Evolutionary conservation across 2,113 vertebrate genomes (phyloP).

Genomic region (Platichthys stellatus): DNA sequence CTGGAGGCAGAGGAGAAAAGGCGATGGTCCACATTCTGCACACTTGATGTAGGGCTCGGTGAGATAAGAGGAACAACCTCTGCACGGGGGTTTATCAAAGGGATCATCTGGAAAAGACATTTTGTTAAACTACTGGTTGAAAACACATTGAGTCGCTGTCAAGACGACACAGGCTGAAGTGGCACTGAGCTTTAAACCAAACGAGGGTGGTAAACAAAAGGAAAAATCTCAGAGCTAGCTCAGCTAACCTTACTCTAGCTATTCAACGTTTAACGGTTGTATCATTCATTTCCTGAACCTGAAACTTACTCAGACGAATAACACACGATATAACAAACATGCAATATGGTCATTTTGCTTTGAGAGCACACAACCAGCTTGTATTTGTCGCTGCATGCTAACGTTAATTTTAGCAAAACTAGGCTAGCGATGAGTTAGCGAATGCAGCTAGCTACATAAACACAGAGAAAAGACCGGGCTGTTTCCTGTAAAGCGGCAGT

Average conservation of each 20-base stretch:
- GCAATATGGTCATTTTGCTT: neutral
- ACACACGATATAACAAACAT: neutral
- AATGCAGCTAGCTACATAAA: neutral
- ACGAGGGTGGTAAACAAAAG: neutral
- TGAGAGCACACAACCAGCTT: neutral
- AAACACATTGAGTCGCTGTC: neutral
- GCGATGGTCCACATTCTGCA: slow-evolving; percentile 94
- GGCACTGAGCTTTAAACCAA: neutral
- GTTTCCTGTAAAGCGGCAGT: neutral
- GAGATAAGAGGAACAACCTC: slow-evolving; percentile 93
- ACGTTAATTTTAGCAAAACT: slow-evolving; percentile 24
- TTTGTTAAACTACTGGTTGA: rapidly evolving
- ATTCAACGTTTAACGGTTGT: neutral
- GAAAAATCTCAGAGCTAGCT: neutral
- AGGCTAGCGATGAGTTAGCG: slow-evolving; percentile 6
- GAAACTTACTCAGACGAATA: neutral
- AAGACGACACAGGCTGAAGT: neutral
- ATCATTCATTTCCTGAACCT: too few relatives aligned
- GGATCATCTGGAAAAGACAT: slow-evolving; percentile 86
- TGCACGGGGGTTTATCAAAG: slow-evolving; percentile 93
- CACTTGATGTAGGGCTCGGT: slow-evolving; percentile 97
- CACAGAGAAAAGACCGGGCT: rapidly evolving
- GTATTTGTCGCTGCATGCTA: neutral
- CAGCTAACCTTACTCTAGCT: neutral
- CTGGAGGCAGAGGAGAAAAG: slow-evolving; percentile 95